Evolutionary conservation across 2,888 invertebrate species (phyloP).

Genomic region (Craniophora ligustri): DNA sequence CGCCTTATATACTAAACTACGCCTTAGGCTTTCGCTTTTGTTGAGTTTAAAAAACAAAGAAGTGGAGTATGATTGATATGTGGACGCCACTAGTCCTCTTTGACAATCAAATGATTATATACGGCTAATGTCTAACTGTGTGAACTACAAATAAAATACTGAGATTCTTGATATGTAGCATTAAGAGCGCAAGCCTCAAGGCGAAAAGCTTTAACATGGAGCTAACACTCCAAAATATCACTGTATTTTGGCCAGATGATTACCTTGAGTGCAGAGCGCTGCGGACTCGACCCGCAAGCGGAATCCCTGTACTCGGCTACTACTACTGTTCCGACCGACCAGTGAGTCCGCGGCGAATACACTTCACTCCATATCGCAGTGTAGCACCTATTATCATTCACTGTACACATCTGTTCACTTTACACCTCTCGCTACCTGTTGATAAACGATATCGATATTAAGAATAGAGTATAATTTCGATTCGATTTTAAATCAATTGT

Average conservation of each 20-base stretch:
- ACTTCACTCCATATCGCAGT: constrained; percentile 65
- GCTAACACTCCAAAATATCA: constrained; percentile 51
- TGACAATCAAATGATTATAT: constrained; percentile 36
- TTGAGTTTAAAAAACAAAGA: constrained; percentile 45
- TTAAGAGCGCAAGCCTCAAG: constrained; percentile 74
- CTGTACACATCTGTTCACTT: constrained; percentile 80
- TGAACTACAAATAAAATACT: constrained; percentile 64
- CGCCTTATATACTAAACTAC: constrained; percentile 59
- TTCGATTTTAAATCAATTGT: too few relatives aligned
- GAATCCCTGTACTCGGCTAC: constrained; percentile 22
- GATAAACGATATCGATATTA: not conserved
- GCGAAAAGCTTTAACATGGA: constrained; percentile 69
- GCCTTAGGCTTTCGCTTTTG: constrained; percentile 71
- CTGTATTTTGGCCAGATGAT: constrained; percentile 57
- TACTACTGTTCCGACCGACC: constrained; percentile 12
- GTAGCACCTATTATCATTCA: constrained; percentile 83
- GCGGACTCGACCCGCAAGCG: constrained; percentile 3
- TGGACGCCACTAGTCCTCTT: constrained; percentile 51
- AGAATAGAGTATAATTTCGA: not conserved
- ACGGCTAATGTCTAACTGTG: constrained; percentile 35
- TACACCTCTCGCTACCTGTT: constrained; percentile 51
- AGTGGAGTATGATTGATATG: constrained; percentile 62
- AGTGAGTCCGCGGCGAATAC: constrained; percentile 27
- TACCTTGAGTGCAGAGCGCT: constrained; percentile 28
- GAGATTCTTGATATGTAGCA: constrained; percentile 86